phyloP scores from a whole-genome alignment of 2,797 vertebrate species.

The Diplodus puntazzo region DNA sequence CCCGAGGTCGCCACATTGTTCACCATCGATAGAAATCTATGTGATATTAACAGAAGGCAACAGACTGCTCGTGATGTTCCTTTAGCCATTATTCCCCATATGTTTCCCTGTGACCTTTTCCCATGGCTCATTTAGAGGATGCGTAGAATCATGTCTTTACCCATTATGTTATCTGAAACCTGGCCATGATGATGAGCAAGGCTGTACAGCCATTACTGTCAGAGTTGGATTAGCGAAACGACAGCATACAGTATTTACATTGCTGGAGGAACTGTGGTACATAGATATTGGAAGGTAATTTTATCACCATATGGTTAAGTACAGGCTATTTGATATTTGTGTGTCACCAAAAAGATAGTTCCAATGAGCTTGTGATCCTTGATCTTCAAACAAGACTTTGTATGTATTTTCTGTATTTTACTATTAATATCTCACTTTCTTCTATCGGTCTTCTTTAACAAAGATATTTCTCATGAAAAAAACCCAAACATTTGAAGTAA shows the following conservation, averaged over 20 bases:
- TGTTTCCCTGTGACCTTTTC: constrained; percentile 68
- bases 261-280: neutral
- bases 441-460: neutral
- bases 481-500: neutral
- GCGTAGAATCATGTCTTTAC: constrained; percentile 29
- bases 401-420: neutral
- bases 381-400: constrained; percentile 9
- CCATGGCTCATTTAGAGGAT: constrained; percentile 41
- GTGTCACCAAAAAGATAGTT: neutral
- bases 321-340: neutral
- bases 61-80: constrained; percentile 53
- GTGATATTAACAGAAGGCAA: constrained; percentile 70
- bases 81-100: constrained; percentile 59
- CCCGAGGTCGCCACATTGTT: constrained; percentile 61
- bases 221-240: constrained; percentile 23
- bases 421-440: neutral
- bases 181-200: constrained; percentile 39
- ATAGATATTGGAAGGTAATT: neutral
- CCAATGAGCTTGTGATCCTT: neutral
- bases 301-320: neutral
- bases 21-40: constrained; percentile 60
- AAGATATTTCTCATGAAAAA: neutral
- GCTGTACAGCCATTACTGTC: constrained; percentile 11
- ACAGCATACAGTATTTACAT: constrained; percentile 19
- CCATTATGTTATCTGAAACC: constrained; percentile 38